Conservation (phyloP, 2,113 vertebrate species). For the Cepphus grylle region DNA sequence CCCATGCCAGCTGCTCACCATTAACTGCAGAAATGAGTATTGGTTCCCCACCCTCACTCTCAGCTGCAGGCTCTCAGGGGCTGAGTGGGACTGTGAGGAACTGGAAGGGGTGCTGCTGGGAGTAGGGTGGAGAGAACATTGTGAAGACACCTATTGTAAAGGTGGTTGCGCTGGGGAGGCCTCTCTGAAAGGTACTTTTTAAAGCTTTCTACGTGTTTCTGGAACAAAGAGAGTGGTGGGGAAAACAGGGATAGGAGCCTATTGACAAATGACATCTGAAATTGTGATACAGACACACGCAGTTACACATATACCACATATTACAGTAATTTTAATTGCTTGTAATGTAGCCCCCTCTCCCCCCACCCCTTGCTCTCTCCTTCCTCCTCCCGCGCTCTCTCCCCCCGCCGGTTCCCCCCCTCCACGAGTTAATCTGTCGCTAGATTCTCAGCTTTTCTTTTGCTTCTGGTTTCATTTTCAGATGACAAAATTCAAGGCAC, state of each 20-base stretch:
- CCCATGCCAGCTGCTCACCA: not conserved
- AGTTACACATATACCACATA: not conserved
- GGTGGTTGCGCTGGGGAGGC: not conserved
- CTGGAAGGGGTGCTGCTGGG: not conserved
- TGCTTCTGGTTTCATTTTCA: conserved; percentile 92
- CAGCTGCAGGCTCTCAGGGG: not conserved
- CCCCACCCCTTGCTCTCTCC: not conserved
- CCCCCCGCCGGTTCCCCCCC: not conserved
- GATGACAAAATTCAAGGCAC: conserved; percentile 86
- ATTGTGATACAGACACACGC: not conserved
- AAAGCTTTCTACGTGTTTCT: not conserved
- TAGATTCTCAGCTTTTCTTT: conserved; percentile 81
- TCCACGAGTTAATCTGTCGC: conserved; percentile 75
- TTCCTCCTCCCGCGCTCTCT: not conserved
- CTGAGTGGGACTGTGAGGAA: not conserved
- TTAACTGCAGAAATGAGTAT: not conserved
- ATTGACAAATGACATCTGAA: conserved; percentile 34
- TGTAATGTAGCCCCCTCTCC: conserved; percentile 61
- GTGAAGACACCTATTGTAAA: not conserved
- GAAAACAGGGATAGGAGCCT: not conserved
- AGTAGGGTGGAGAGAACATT: not conserved
- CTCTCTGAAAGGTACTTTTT: not conserved
- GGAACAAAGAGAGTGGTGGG: conserved; percentile 35
- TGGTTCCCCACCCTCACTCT: not conserved
- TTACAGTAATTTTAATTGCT: conserved; percentile 73